Conservation (phyloP, 37 sponge, comb jelly and placozoan genomes). For the Crambe crambe region DNA sequence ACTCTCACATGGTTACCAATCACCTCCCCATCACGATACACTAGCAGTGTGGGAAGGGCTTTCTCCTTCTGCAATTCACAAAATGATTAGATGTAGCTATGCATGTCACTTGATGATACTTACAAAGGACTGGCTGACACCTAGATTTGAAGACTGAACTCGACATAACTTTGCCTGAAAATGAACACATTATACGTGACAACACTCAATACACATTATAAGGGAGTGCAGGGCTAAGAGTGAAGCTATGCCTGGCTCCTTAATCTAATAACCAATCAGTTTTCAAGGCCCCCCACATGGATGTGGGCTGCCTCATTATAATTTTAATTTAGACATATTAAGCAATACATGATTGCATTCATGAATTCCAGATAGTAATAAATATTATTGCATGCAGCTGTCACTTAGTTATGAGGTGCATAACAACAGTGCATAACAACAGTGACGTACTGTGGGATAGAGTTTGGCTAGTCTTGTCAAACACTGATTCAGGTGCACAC, state of each 20-base stretch:
- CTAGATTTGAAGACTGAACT: constrained; percentile 56
- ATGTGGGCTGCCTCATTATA: too few species aligned
- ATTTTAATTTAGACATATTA: too few species aligned
- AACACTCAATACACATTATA: neutral
- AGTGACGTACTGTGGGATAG: constrained; percentile 53
- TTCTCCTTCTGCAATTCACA: constrained; percentile 22
- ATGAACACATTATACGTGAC: too few species aligned
- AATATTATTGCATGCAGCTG: too few species aligned
- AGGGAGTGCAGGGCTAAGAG: neutral
- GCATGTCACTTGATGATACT: neutral
- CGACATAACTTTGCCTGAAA: constrained; percentile 72
- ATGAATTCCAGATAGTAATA: too few species aligned
- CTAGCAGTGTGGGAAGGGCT: constrained; percentile 79
- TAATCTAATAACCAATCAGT: too few species aligned
- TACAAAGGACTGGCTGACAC: constrained; percentile 62
- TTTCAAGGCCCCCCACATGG: too few species aligned
- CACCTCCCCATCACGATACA: constrained; percentile 66
- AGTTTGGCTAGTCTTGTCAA: constrained; percentile 54
- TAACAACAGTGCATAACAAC: too few species aligned
- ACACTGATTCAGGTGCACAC: constrained; percentile 46
- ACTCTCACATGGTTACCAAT: constrained; percentile 77
- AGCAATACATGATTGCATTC: too few species aligned
- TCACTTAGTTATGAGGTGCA: too few species aligned
- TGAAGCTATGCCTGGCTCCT: too few species aligned
- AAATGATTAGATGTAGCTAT: neutral